Base-by-base conservation (phyloP, 1,140 invertebrate genomes). In the Drosophila bifasciata region DNA sequence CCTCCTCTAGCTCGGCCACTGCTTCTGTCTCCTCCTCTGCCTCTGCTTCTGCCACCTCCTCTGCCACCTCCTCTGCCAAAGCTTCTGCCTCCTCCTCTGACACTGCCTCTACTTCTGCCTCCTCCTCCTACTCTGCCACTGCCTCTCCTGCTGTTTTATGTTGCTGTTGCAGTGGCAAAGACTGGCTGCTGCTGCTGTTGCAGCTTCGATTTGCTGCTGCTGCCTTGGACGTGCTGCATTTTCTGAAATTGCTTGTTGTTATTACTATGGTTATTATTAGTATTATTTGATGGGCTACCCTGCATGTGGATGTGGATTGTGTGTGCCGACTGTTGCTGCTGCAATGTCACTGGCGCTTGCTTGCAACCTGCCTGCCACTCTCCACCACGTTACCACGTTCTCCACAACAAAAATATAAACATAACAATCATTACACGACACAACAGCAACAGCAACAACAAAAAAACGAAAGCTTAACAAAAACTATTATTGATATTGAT, bases 181-280 rank as follows among this genome's bases (percentile, higher is more conserved):
- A 45, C 16, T 56, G 61, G 68, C 48, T 72, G 79, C 46, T 39
- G 59, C 49, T 45, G 52, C 44, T 39, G 43, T 45, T 23, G 51
- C 36, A 43, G 64, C 45, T 72, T 69, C 74, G 74, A 78, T 78
- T 79, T 76, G 69, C 43, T 64, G 60, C 61, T 76, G 69, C 43
- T 64, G 60, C 61, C 50, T 46, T 17, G 58, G 80, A 83, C 83
- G 83, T 88, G 81, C 69, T 51, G 74, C 78, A 83, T 83, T 86
- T 88, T 88, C 75, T 86, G 62, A 76, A 86, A 86, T 83, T 76
- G 83, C 84, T 88, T 79, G 83, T 79, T 86, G 83, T 88, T 85
- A 81, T 85, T 85, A 86, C 81, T 86, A 89, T 86, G 68, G 79
- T 86, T 86, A 83, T 86, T 86, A 86, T 81, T 79, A 83, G 75